Evolutionary conservation across 2,797 vertebrate species (phyloP).

Genomic region (Pseudomugil gertrudae): DNA sequence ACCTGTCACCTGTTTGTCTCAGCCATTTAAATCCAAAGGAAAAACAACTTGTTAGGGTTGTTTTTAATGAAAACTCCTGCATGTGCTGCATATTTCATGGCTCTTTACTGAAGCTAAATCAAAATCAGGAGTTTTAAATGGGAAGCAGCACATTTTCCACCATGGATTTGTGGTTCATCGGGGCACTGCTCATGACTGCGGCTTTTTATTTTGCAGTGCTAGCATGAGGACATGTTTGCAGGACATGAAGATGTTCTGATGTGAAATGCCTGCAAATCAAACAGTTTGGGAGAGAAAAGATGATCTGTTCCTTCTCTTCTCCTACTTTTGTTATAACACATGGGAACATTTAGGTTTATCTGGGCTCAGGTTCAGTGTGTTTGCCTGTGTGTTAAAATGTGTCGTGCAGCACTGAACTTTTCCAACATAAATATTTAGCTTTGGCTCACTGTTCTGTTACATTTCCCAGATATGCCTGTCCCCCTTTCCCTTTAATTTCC

Average conservation of each 20-base stretch:
- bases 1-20: not conserved
- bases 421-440: slow-evolving; percentile 66
- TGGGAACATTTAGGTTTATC: slow-evolving; percentile 48
- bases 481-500: slow-evolving; percentile 11
- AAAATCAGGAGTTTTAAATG: not conserved
- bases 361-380: slow-evolving; percentile 34
- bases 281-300: slow-evolving; percentile 4
- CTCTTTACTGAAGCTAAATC: not conserved
- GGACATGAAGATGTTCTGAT: slow-evolving; percentile 7
- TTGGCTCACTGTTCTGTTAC: slow-evolving; percentile 28
- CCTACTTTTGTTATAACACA: slow-evolving; percentile 44
- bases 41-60: too few relatives aligned
- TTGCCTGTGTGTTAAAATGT: slow-evolving; percentile 35
- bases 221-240: slow-evolving; percentile 2
- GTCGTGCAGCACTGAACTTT: slow-evolving; percentile 34
- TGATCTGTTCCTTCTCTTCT: slow-evolving; percentile 17
- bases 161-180: not conserved
- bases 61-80: slow-evolving; percentile 1
- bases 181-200: not conserved
- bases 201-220: not conserved
- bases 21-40: not conserved
- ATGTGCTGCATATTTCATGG: not conserved
- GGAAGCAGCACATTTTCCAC: not conserved
- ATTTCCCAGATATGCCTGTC: slow-evolving; percentile 40
- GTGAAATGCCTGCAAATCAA: slow-evolving; percentile 15